phyloP scores from a whole-genome alignment of 2,113 vertebrate genomes.

The Thalassarche chlororhynchos region DNA sequence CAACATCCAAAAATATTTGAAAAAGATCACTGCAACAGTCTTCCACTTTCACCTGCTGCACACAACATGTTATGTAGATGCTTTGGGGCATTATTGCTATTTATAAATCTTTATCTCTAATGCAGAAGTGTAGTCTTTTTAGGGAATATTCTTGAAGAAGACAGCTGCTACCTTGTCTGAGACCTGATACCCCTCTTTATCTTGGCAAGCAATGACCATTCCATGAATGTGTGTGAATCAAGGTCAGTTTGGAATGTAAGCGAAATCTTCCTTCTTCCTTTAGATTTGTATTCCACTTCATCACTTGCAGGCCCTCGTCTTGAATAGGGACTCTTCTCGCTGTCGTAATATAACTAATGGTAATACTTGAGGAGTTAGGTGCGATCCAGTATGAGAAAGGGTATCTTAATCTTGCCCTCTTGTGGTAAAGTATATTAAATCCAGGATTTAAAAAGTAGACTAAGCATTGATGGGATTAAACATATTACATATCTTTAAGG shows the following conservation, averaged over 20 bases:
- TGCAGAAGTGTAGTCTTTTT: not conserved
- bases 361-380: slow-evolving; percentile 32
- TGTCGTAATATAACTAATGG: not conserved
- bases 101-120: not conserved
- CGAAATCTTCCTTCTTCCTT: not conserved
- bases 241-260: not conserved
- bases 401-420: slow-evolving; percentile 52
- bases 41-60: not conserved
- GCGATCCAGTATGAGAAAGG: not conserved
- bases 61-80: not conserved
- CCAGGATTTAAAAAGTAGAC: slow-evolving; percentile 50
- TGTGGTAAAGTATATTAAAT: slow-evolving; percentile 30
- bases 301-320: not conserved
- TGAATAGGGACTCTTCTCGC: not conserved
- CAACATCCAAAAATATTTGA: not conserved
- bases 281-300: not conserved
- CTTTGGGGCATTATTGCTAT: not conserved
- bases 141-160: not conserved
- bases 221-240: not conserved
- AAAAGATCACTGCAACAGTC: not conserved
- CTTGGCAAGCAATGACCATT: not conserved
- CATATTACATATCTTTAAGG: slow-evolving; percentile 51
- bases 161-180: not conserved
- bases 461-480: slow-evolving; percentile 65
- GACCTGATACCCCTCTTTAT: not conserved